These are phyloP conservation scores for Tragelaphus buxtoni DNA, from an alignment of 2,113 vertebrate genomes.

Conservation along the genomic window DNA sequence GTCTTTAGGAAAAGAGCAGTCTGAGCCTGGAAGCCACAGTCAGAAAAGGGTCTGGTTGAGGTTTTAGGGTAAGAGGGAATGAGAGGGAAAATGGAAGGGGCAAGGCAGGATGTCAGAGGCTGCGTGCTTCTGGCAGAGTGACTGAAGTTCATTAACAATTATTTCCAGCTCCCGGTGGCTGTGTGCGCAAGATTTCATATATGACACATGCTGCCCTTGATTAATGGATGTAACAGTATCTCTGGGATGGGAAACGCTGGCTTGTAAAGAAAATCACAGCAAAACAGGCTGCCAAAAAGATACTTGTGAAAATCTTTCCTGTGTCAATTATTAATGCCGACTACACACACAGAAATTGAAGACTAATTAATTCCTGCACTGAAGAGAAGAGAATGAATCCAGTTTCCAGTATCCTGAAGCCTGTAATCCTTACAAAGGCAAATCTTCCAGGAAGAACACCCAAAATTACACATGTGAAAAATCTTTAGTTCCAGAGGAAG, in stretches of 20 bases:
- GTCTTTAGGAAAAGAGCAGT: not conserved
- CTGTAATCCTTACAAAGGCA: slow-evolving; percentile 1
- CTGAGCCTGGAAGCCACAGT: not conserved
- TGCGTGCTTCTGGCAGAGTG: not conserved
- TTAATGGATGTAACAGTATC: slow-evolving; percentile 53
- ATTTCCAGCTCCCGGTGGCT: slow-evolving; percentile 45
- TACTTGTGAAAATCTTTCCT: slow-evolving; percentile 49
- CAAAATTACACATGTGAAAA: not conserved
- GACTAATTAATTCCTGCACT: slow-evolving; percentile 53
- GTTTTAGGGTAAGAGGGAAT: not conserved
- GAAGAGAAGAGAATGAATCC: slow-evolving; percentile 24
- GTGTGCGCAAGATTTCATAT: not conserved
- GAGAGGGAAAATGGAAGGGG: not conserved
- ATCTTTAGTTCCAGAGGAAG: not conserved
- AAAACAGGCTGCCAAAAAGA: slow-evolving; percentile 26
- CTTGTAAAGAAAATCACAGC: slow-evolving; percentile 28
- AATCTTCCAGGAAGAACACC: slow-evolving; percentile 43
- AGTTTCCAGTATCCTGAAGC: slow-evolving; percentile 36
- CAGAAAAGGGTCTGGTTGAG: not conserved
- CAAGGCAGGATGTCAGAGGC: not conserved
- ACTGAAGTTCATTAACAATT: slow-evolving; percentile 49
- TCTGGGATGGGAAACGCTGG: not conserved
- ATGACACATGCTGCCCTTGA: slow-evolving; percentile 35
- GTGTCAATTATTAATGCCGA: slow-evolving; percentile 41
- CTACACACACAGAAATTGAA: slow-evolving; percentile 26